Base-by-base conservation (phyloP, 1,140 invertebrate species). In the Ectropis grisescens region DNA sequence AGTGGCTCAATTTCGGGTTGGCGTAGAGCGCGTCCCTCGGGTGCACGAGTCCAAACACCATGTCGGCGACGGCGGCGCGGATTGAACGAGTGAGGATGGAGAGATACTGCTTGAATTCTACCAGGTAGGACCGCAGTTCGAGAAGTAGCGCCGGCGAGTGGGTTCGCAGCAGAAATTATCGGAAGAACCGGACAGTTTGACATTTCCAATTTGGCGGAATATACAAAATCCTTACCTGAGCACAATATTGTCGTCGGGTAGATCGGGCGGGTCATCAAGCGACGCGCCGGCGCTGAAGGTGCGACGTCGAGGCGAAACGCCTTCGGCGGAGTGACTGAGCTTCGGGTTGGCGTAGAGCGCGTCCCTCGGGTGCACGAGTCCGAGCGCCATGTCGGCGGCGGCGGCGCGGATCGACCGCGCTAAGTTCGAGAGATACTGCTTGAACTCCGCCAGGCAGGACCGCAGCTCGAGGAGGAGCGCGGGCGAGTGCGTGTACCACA, bases 401-500 rank as follows among this genome's bases (percentile, higher is more conserved):
- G 95, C 95, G 31, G 90, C 89, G 53, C 91, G 91, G 42, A 98
- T 93, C 11, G 94, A 94, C 22, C 88, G 85, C 2, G 91, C 90
- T 31, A 96, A 84, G 52, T 93, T 90, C 14, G 90, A 82, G 16
- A 89, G 67, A 68, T 88, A 88, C 55, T 87, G 85, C 54, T 88
- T 87, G 62, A 89, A 89, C 75, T 88, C 86, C 6, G 89, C 88
- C 9, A 91, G 88, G 72, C 95, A 97, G 1, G 91, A 92, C 45
- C 89, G 87, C 13, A 98, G 75, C 68, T 98, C 95, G n/a, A 88
- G 86, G 9, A 98, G 84, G 56, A 97, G 88, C 37, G 90, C 86
- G 0, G 93, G 90, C 14, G 92, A 95, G 75, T 98, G 96, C 1
- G 93, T 94, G 72, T 98, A 98, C 85, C 92, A 95, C 19, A 98